These are phyloP conservation scores for Ophthalmotilapia sp. DNA, from an alignment of 2,113 vertebrate genomes.

Conservation along the genomic window DNA sequence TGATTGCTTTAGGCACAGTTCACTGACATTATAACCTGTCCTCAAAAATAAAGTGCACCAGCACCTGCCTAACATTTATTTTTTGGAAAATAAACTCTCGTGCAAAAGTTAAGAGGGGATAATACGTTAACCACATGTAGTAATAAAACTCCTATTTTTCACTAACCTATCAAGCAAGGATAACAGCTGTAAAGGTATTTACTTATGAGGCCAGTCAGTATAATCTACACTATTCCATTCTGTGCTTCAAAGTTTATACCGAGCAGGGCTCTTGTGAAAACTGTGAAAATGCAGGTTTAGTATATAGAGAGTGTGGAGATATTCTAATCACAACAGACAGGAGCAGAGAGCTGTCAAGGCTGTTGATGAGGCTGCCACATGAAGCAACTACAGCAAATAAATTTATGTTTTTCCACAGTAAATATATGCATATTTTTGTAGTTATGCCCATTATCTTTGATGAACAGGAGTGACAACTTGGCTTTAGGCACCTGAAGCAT, in stretches of 20 bases:
- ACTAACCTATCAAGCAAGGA: neutral
- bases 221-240: neutral
- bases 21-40: neutral
- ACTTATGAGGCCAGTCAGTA: neutral
- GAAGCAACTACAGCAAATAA: neutral
- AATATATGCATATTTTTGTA: neutral
- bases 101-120: neutral
- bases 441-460: slow-evolving; percentile 16
- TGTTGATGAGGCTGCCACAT: neutral
- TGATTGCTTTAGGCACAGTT: neutral
- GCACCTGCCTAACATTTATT: neutral
- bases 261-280: neutral
- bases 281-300: neutral
- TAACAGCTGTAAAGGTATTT: neutral
- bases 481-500: slow-evolving; percentile 8
- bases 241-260: neutral
- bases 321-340: neutral
- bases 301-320: neutral
- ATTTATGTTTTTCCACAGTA: neutral
- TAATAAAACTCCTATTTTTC: neutral
- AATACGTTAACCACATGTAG: neutral
- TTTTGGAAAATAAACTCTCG: neutral
- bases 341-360: neutral
- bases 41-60: neutral
- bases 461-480: neutral